These are phyloP conservation scores for Pegoplata infirma DNA, from an alignment of 2,888 invertebrate genomes.

Conservation along the genomic window DNA sequence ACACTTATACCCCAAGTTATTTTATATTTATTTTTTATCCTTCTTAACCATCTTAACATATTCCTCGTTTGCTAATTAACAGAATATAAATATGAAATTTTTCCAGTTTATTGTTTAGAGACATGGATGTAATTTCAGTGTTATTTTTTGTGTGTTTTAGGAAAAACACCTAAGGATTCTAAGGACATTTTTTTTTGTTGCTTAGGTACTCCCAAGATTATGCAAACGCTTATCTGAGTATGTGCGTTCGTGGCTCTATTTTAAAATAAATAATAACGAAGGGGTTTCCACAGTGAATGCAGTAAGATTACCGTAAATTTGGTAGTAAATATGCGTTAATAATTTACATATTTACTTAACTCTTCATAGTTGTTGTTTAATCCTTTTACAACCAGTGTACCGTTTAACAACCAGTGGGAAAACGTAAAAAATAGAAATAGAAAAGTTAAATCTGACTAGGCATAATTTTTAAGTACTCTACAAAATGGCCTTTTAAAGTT, in stretches of 20 bases:
- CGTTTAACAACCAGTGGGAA: too few species aligned
- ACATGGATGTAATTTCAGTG: conserved; percentile 14
- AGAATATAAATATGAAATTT: conserved; percentile 56
- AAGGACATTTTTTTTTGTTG: conserved; percentile 20
- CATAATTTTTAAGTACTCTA: too few species aligned
- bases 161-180: conserved; percentile 36
- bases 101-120: conserved; percentile 36
- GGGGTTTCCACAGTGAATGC: not conserved
- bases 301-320: conserved; percentile 28
- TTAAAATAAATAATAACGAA: too few species aligned
- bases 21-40: not conserved
- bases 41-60: conserved; percentile 21
- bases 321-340: conserved; percentile 52
- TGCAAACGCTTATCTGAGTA: not conserved
- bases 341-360: not conserved
- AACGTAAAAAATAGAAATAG: too few species aligned
- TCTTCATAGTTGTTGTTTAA: not conserved
- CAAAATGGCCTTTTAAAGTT: too few species aligned
- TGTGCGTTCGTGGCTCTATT: not conserved
- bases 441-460: too few species aligned
- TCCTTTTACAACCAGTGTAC: too few species aligned
- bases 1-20: conserved; percentile 2
- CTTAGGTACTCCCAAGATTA: not conserved
- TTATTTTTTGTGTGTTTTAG: conserved; percentile 4
- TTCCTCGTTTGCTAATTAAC: conserved; percentile 54